phyloP scores from a whole-genome alignment of 2,113 vertebrate species.

The Clinocottus analis region DNA sequence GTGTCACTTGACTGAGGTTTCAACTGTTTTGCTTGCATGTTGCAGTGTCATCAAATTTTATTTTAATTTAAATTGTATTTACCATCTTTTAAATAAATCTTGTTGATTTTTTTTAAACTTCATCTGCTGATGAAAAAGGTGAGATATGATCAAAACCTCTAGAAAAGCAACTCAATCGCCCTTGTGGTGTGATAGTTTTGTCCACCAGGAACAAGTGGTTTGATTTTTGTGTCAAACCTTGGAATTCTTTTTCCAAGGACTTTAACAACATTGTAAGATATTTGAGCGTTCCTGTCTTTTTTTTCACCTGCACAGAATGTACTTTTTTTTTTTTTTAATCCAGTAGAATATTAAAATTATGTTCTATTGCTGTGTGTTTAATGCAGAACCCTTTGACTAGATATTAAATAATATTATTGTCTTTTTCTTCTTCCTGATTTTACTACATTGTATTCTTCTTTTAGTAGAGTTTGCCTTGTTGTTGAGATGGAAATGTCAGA shows the following conservation, averaged over 20 bases:
- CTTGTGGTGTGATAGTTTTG: too few relatives aligned
- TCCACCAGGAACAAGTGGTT: too few relatives aligned
- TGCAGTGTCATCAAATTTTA: neutral
- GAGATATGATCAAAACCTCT: neutral
- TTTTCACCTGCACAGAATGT: neutral
- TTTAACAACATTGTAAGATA: neutral
- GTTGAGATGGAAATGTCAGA: neutral
- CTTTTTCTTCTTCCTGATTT: neutral
- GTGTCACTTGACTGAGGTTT: constrained; percentile 3
- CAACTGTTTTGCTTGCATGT: neutral
- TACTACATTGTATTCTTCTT: neutral
- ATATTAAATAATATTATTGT: too few relatives aligned
- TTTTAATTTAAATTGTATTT: too few relatives aligned
- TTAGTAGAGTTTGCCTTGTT: neutral
- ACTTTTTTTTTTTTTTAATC: neutral
- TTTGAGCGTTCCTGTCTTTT: neutral
- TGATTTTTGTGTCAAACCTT: too few relatives aligned
- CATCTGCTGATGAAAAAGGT: neutral
- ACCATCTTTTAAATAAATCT: too few relatives aligned
- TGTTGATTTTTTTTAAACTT: neutral
- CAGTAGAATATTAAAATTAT: neutral
- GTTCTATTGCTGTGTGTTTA: neutral
- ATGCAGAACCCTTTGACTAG: neutral
- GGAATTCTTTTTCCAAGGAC: neutral
- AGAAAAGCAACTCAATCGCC: neutral